phyloP scores from a whole-genome alignment of 2,113 vertebrate species.

The Bambusicola thoracicus region DNA sequence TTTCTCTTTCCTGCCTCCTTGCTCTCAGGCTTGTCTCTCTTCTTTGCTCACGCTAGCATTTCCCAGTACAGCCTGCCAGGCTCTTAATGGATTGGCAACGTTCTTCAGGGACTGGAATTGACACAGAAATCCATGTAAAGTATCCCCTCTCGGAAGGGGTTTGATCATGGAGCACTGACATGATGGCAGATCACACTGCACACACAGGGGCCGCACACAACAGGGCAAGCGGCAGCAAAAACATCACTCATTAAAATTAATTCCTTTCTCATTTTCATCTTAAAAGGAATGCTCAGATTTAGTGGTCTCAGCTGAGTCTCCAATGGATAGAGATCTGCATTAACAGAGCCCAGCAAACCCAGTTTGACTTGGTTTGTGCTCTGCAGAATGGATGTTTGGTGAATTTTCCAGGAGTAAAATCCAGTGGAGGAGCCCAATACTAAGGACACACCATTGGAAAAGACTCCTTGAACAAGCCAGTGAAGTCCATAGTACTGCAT shows the following conservation, averaged over 20 bases:
- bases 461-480: background rate
- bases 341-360: conserved; percentile 47
- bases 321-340: conserved; percentile 51
- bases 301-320: conserved; percentile 63
- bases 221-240: conserved; percentile 57
- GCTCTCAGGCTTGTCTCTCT: conserved; percentile 12
- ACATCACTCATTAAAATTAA: conserved; percentile 77
- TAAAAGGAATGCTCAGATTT: conserved; percentile 68
- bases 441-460: background rate
- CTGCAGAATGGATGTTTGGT: background rate
- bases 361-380: conserved; percentile 30
- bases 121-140: conserved; percentile 71
- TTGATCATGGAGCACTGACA: conserved; percentile 66
- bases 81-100: conserved; percentile 70
- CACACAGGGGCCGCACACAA: conserved; percentile 34
- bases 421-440: background rate
- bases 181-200: conserved; percentile 64
- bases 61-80: conserved; percentile 54
- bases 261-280: conserved; percentile 73
- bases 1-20: background rate
- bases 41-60: conserved; percentile 38
- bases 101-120: conserved; percentile 67
- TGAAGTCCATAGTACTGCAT: background rate
- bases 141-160: conserved; percentile 56
- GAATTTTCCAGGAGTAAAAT: background rate